Conservation (phyloP, 2,113 vertebrate species). For the Microcebus ravelobensis region DNA sequence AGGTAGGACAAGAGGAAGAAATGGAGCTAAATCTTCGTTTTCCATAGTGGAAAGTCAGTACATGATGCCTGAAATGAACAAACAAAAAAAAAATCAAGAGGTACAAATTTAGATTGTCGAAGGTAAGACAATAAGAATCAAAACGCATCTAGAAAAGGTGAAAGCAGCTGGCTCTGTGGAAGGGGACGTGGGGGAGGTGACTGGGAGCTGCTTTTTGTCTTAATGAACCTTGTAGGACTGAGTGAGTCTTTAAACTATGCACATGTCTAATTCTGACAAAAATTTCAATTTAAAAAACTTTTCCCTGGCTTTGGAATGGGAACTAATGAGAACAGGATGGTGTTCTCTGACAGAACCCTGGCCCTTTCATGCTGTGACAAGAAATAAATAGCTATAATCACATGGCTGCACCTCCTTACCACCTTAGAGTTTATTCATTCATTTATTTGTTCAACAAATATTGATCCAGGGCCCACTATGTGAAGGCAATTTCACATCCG, state of each 20-base stretch:
- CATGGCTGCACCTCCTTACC: background rate
- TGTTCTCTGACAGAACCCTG: background rate
- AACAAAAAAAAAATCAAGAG: background rate
- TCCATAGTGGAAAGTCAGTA: background rate
- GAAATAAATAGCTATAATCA: background rate
- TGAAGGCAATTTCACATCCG: slow-evolving; percentile 22
- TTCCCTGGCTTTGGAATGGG: background rate
- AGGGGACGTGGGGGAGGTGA: background rate
- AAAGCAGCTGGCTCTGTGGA: background rate
- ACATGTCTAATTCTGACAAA: background rate
- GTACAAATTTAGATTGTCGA: background rate
- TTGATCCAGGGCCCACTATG: background rate
- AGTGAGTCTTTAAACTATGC: background rate
- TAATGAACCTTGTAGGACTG: background rate
- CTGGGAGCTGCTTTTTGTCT: background rate
- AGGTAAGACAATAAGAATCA: background rate
- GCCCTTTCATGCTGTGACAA: background rate
- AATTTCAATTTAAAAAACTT: background rate
- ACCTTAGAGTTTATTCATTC: slow-evolving; percentile 2
- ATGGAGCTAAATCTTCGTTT: background rate
- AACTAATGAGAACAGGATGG: background rate
- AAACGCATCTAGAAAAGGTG: background rate
- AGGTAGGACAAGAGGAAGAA: background rate
- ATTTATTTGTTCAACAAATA: slow-evolving; percentile 32
- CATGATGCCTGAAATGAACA: background rate